Evolutionary conservation across 1,140 invertebrate species (phyloP).

Genomic region (Vanessa atalanta): DNA sequence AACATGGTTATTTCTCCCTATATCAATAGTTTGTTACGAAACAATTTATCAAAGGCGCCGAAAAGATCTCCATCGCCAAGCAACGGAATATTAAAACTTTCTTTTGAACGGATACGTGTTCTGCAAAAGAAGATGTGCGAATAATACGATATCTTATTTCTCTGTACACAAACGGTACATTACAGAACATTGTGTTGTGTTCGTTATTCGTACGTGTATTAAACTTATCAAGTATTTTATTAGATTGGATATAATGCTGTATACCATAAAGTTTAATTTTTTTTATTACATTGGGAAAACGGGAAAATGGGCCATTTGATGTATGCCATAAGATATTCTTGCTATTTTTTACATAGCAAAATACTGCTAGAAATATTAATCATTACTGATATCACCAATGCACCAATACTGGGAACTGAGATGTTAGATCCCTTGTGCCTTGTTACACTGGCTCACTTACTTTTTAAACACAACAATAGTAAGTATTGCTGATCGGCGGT

Average conservation of each 20-base stretch:
- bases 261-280: neutral
- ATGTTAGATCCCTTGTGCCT: too few relatives aligned
- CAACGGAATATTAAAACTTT: slow-evolving; percentile 27
- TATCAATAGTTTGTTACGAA: slow-evolving; percentile 18
- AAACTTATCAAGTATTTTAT: slow-evolving; percentile 15
- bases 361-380: too few relatives aligned
- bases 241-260: slow-evolving; percentile 6
- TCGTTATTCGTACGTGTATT: slow-evolving; percentile 1
- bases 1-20: neutral
- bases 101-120: slow-evolving; percentile 18
- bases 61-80: slow-evolving; percentile 11
- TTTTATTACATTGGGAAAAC: neutral
- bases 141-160: slow-evolving; percentile 17
- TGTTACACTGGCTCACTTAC: too few relatives aligned
- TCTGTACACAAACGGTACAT: slow-evolving; percentile 15
- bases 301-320: neutral
- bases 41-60: slow-evolving; percentile 17
- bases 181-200: slow-evolving; percentile 9
- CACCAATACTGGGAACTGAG: too few relatives aligned
- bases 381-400: too few relatives aligned
- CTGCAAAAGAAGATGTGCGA: neutral
- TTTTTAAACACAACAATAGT: too few relatives aligned
- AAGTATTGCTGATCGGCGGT: too few relatives aligned
- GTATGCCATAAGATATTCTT: too few relatives aligned
- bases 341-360: too few relatives aligned